phyloP scores from a whole-genome alignment of 2,113 vertebrate genomes.

The Brachyistius frenatus region DNA sequence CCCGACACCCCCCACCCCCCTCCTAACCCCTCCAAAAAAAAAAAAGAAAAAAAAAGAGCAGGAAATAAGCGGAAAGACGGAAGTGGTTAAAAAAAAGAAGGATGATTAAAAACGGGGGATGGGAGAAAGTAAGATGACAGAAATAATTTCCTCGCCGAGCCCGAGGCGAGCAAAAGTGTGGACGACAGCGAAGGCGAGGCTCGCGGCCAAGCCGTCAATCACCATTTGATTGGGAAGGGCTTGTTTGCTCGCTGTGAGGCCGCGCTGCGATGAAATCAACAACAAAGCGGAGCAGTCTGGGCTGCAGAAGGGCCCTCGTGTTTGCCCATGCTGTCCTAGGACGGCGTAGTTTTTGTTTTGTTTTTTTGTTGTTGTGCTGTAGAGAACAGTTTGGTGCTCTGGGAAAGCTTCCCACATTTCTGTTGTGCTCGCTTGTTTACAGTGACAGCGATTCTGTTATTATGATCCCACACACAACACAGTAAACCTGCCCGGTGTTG shows the following conservation, averaged over 20 bases:
- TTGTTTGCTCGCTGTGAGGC: slow-evolving; percentile 52
- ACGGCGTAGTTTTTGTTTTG: slow-evolving; percentile 24
- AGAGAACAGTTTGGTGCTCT: slow-evolving; percentile 60
- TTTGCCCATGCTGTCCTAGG: slow-evolving; percentile 48
- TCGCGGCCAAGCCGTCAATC: slow-evolving; percentile 57
- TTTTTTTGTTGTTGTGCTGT: slow-evolving; percentile 3
- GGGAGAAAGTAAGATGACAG: slow-evolving; percentile 38
- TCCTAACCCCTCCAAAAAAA: no score
- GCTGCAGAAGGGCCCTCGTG: slow-evolving; percentile 46
- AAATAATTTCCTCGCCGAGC: slow-evolving; percentile 61
- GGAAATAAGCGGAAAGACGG: slow-evolving; percentile 54
- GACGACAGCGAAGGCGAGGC: slow-evolving; percentile 59
- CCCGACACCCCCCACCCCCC: slow-evolving; percentile 4
- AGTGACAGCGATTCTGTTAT: slow-evolving; percentile 51
- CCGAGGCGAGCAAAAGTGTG: slow-evolving; percentile 53
- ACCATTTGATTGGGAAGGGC: slow-evolving; percentile 54
- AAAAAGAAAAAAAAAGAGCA: slow-evolving; percentile 27
- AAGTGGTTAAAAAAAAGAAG: slow-evolving; percentile 24
- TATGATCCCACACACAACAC: slow-evolving; percentile 49
- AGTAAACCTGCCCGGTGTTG: slow-evolving; percentile 28
- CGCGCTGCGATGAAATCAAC: slow-evolving; percentile 46
- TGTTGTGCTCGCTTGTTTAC: slow-evolving; percentile 53
- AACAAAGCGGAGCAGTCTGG: slow-evolving; percentile 48
- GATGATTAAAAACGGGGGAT: slow-evolving; percentile 48
- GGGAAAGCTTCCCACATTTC: slow-evolving; percentile 60